Conservation (phyloP, 2,113 vertebrate genomes). For the Crotalus helleri region DNA sequence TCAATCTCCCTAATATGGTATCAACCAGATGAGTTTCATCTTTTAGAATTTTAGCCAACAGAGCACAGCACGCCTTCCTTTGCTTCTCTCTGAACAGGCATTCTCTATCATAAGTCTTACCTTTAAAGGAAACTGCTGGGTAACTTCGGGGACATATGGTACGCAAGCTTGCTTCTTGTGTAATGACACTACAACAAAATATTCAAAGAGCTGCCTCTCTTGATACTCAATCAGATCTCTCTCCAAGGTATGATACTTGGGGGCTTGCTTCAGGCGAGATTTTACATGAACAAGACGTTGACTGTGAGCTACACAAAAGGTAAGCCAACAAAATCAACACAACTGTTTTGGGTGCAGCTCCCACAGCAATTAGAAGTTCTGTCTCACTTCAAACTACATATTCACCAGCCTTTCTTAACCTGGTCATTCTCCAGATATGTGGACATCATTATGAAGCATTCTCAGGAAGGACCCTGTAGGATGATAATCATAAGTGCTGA, state of each 20-base stretch:
- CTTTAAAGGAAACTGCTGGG: conserved; percentile 95
- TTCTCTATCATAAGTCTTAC: conserved; percentile 52
- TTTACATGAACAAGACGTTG: conserved; percentile 90
- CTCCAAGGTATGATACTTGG: conserved; percentile 80
- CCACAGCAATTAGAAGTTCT: not conserved
- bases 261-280: conserved; percentile 87
- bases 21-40: not conserved
- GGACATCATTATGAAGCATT: not conserved
- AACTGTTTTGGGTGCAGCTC: not conserved
- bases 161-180: conserved; percentile 89
- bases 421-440: not conserved
- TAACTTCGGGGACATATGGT: conserved; percentile 88
- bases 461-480: not conserved
- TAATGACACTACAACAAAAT: conserved; percentile 90
- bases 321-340: fast-evolving
- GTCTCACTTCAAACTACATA: not conserved
- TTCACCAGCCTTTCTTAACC: not conserved
- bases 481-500: not conserved
- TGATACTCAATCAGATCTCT: conserved; percentile 83
- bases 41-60: not conserved
- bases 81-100: not conserved
- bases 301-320: conserved; percentile 80
- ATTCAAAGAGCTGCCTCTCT: conserved; percentile 92
- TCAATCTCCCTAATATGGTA: not conserved
- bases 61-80: not conserved